A percentile compares a stretch with the other conserved stretches of the same genome.
phyloP scores from a whole-genome alignment of 1,140 invertebrate genomes.

The Listronotus bonariensis region DNA sequence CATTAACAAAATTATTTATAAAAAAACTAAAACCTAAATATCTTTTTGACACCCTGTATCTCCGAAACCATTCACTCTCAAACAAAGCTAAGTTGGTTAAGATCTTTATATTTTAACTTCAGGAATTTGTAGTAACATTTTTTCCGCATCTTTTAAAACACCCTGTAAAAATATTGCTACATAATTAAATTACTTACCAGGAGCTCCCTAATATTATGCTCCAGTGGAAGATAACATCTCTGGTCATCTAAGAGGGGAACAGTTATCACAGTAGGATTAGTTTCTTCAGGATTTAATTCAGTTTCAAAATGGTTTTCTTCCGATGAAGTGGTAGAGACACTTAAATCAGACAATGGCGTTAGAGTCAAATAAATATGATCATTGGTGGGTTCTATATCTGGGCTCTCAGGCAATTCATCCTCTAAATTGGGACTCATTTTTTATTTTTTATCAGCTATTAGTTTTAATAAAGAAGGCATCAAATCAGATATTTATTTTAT shows the following conservation, averaged over 20 bases:
- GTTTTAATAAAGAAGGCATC: too few species aligned
- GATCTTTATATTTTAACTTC: too few species aligned
- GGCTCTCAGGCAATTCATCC: constrained; percentile 8
- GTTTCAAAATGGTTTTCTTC: constrained; percentile 8
- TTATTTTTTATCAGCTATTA: too few species aligned
- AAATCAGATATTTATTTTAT: too few species aligned
- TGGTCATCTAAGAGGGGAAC: constrained; percentile 1
- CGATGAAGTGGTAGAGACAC: constrained; percentile 14
- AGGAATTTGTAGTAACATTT: too few species aligned
- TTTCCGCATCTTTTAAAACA: too few species aligned
- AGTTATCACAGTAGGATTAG: neutral
- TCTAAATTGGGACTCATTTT: constrained; percentile 37
- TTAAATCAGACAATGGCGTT: constrained; percentile 20
- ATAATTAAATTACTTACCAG: constrained; percentile 55
- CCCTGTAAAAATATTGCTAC: too few species aligned
- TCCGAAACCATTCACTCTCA: too few species aligned
- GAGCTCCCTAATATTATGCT: constrained; percentile 63
- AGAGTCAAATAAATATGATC: constrained; percentile 18
- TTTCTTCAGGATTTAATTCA: constrained; percentile 12
- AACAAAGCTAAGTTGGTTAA: too few species aligned
- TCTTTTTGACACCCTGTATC: too few species aligned
- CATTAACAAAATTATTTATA: too few species aligned
- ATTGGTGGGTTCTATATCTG: constrained; percentile 8
- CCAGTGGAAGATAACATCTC: constrained; percentile 55
- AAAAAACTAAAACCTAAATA: too few species aligned